Evolutionary conservation across 2,888 invertebrate genomes (phyloP).

Genomic region (Trypoxylon attenuatum): DNA sequence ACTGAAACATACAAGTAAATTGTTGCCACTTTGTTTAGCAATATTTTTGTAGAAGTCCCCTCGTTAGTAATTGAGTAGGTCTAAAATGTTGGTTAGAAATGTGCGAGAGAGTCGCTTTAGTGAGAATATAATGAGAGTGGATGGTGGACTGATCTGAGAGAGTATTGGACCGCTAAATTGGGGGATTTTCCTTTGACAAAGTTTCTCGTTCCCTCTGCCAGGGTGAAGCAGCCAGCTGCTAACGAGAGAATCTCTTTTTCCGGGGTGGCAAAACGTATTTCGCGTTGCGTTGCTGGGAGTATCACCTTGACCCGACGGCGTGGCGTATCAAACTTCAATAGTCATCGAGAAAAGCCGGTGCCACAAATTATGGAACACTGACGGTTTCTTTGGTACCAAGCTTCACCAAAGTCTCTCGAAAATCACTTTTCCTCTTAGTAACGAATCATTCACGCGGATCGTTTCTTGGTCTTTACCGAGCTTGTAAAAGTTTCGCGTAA

Average conservation of each 20-base stretch:
- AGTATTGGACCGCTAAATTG: not conserved
- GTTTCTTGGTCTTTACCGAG: not conserved
- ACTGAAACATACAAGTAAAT: no score
- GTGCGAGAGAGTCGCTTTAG: no score
- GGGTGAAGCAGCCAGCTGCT: not conserved
- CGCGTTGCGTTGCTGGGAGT: not conserved
- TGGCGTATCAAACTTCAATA: not conserved
- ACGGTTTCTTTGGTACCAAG: no score
- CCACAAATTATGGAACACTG: not conserved
- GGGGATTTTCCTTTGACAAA: not conserved
- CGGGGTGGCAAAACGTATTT: not conserved
- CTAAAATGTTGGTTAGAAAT: no score
- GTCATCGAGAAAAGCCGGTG: not conserved
- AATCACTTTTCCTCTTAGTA: no score
- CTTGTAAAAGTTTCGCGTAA: not conserved
- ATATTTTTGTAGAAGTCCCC: no score
- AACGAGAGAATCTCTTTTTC: conserved; percentile 4
- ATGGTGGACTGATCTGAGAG: not conserved
- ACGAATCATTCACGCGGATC: no score
- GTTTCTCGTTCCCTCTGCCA: not conserved
- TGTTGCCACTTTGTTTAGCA: no score
- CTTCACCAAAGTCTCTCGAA: no score
- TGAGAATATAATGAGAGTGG: no score
- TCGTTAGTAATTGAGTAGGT: no score
- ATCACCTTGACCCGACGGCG: conserved; percentile 8